Evolutionary conservation across 1,140 invertebrate species (phyloP).

Genomic region (Chrysomallon squamiferum): DNA sequence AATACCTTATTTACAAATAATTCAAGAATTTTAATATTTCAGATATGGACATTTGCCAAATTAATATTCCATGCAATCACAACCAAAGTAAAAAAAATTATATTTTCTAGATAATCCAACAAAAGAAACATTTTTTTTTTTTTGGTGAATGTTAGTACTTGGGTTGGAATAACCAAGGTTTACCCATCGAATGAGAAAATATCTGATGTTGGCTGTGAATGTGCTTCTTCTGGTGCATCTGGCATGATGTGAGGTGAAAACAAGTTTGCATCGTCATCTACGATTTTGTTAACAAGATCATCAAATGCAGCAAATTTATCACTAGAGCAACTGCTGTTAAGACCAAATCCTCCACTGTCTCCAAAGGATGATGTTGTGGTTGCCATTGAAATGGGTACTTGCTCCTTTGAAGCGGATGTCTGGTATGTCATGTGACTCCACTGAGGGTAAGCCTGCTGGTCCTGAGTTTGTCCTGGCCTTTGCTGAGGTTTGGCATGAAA

Average conservation of each 20-base stretch:
- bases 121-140: too few relatives aligned
- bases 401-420: constrained; percentile 7
- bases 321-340: constrained; percentile 33
- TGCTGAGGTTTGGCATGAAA: constrained; percentile 9
- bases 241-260: constrained; percentile 16
- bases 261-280: constrained; percentile 34
- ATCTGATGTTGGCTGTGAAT: constrained; percentile 24
- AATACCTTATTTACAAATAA: too few relatives aligned
- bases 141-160: too few relatives aligned
- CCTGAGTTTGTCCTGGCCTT: background rate
- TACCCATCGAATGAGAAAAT: constrained; percentile 34
- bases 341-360: constrained; percentile 15
- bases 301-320: constrained; percentile 42
- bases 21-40: too few relatives aligned
- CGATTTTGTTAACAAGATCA: constrained; percentile 40
- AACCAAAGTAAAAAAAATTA: too few relatives aligned
- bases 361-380: background rate
- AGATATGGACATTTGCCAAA: too few relatives aligned
- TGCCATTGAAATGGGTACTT: background rate
- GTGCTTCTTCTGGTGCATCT: constrained; percentile 17
- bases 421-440: constrained; percentile 4
- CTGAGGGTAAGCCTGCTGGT: background rate
- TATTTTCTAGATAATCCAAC: too few relatives aligned
- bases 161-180: constrained; percentile 10
- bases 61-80: too few relatives aligned